A percentile compares a stretch with the other conserved stretches of the same genome.
These are phyloP conservation scores for Gortyna flavago DNA, from an alignment of 2,888 invertebrate genomes.

Conservation along the genomic window DNA sequence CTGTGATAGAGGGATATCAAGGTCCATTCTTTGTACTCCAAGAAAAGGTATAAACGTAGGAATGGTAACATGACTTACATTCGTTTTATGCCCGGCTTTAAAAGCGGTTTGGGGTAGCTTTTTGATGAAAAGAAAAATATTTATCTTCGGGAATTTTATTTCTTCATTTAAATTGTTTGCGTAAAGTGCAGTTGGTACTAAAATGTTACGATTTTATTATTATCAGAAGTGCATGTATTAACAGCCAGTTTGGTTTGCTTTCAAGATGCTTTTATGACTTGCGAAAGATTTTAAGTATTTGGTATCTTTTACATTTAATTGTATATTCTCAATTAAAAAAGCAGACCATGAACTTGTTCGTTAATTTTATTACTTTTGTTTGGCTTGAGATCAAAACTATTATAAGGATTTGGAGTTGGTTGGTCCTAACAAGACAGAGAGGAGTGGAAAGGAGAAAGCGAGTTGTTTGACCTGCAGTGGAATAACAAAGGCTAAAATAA, in stretches of 20 bases:
- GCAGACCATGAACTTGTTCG: background rate
- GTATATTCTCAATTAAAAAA: no score
- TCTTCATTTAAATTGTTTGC: background rate
- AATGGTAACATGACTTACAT: slow-evolving; percentile 17
- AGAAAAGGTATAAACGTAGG: slow-evolving; percentile 15
- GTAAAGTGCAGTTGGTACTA: slow-evolving; percentile 31
- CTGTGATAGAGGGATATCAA: slow-evolving; percentile 17
- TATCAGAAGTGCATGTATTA: slow-evolving; percentile 20
- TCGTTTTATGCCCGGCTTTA: slow-evolving; percentile 21
- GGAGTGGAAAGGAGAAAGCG: no score
- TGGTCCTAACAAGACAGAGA: no score
- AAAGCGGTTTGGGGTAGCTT: background rate
- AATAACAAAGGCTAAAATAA: no score
- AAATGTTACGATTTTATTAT: slow-evolving; percentile 39
- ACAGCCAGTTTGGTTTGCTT: slow-evolving; percentile 17
- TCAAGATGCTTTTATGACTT: slow-evolving; percentile 24
- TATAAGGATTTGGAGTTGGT: no score
- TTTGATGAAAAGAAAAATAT: background rate
- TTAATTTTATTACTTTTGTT: background rate
- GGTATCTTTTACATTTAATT: no score
- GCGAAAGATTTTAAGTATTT: slow-evolving; percentile 17
- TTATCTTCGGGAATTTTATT: background rate
- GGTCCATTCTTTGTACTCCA: slow-evolving; percentile 5
- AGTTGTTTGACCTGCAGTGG: no score
- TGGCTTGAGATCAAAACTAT: background rate